Percentiles rank a stretch among this genome's conserved stretches.
Conservation (phyloP, 2,113 vertebrate species). For the Heteronetta atricapilla region DNA sequence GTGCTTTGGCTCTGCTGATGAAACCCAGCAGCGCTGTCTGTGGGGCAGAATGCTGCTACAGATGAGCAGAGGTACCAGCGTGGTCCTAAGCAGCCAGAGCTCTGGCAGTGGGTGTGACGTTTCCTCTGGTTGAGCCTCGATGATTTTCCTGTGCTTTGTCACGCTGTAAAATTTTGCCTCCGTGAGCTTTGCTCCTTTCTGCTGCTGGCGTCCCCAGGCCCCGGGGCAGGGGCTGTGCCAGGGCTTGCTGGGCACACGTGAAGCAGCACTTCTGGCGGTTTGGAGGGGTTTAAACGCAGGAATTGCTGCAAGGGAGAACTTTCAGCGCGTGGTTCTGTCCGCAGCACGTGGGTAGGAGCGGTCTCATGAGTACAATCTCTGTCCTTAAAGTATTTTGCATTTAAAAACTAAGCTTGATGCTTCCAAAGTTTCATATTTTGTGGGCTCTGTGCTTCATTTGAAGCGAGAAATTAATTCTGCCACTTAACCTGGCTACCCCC, state of each 20-base stretch:
- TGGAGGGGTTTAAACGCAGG: neutral
- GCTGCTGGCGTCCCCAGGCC: neutral
- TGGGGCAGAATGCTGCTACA: neutral
- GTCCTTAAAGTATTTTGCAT: neutral
- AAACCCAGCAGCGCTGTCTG: rapidly evolving
- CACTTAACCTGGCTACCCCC: rapidly evolving
- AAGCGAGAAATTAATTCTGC: neutral
- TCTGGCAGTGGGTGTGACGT: neutral
- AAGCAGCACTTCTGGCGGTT: no score
- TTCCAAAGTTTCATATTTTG: neutral
- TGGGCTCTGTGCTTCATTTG: neutral
- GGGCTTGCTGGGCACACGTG: no score
- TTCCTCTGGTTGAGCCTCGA: neutral
- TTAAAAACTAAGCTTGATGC: neutral
- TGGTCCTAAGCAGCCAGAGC: neutral
- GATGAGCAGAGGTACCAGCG: neutral
- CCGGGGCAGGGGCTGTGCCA: rapidly evolving
- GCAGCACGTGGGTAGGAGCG: neutral
- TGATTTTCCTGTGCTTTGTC: neutral
- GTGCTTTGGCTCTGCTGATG: neutral
- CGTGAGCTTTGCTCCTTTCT: neutral
- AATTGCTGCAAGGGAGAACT: neutral
- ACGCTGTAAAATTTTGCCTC: neutral
- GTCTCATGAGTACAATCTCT: neutral
- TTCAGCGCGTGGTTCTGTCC: neutral